phyloP scores from a whole-genome alignment of 2,113 vertebrate genomes.

The Anguilla rostrata region DNA sequence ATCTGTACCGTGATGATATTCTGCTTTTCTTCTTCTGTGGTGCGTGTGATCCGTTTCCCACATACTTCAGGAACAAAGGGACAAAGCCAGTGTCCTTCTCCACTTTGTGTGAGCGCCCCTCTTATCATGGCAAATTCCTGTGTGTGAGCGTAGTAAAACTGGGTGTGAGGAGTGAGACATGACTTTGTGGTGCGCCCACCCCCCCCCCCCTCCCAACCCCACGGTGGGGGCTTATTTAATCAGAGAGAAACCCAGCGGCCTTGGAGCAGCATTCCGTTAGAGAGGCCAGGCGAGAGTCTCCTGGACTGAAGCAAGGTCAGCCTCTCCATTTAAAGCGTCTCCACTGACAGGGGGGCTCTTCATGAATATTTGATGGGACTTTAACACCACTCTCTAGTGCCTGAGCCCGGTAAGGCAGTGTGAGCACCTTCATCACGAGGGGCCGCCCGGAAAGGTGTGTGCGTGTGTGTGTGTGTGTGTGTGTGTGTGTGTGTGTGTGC shows the following conservation, averaged over 20 bases:
- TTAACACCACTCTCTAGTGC: constrained; percentile 41
- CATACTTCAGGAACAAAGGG: constrained; percentile 34
- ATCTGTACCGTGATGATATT: background rate
- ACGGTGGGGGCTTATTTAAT: constrained; percentile 14
- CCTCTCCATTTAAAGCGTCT: constrained; percentile 50
- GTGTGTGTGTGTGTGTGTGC: constrained; percentile 24
- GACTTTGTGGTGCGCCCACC: background rate
- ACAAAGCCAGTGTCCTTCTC: constrained; percentile 16
- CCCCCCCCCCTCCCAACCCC: background rate
- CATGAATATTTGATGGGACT: constrained; percentile 57
- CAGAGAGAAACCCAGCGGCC: constrained; percentile 30
- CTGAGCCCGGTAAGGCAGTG: constrained; percentile 26
- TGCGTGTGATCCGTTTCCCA: constrained; percentile 23
- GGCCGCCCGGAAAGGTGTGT: constrained; percentile 25
- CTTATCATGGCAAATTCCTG: constrained; percentile 37
- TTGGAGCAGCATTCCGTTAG: constrained; percentile 44
- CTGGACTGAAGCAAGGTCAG: constrained; percentile 53
- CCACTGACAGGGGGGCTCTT: constrained; percentile 45
- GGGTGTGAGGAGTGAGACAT: background rate
- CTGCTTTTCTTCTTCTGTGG: constrained; percentile 9
- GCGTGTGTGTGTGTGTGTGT: constrained; percentile 12
- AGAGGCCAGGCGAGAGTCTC: constrained; percentile 32
- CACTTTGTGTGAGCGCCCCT: constrained; percentile 31
- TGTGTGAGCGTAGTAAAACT: background rate
- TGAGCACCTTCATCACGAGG: background rate